These are phyloP conservation scores for Glossosoma conforme DNA, from an alignment of 1,140 invertebrate genomes.

Conservation along the genomic window DNA sequence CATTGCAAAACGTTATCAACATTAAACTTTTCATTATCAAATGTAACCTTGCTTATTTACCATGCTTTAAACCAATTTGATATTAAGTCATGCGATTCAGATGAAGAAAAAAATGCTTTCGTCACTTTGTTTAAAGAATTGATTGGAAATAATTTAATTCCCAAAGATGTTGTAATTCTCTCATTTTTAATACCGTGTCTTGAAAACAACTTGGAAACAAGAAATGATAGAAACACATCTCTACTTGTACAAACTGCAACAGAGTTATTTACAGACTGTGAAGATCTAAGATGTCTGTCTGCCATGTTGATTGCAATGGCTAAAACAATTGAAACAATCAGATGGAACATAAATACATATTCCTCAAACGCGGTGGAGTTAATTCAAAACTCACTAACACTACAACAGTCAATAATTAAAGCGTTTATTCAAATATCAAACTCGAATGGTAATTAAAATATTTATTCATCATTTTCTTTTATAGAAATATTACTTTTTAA, in stretches of 20 bases:
- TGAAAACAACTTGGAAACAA: too few species aligned
- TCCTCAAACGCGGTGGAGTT: slow-evolving; percentile 8
- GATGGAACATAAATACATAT: slow-evolving; percentile 21
- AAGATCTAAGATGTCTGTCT: slow-evolving; percentile 10
- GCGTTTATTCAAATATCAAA: too few species aligned
- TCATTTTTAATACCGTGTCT: too few species aligned
- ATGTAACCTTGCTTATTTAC: slow-evolving; percentile 12
- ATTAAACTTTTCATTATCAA: slow-evolving; percentile 1
- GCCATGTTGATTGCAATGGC: slow-evolving; percentile 15
- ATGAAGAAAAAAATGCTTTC: slow-evolving; percentile 11
- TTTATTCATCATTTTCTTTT: too few species aligned
- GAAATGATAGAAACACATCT: too few species aligned
- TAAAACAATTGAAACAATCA: slow-evolving; percentile 17
- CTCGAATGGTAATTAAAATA: too few species aligned
- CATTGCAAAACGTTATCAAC: neutral
- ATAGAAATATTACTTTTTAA: too few species aligned
- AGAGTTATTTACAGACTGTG: too few species aligned
- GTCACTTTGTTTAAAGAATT: slow-evolving; percentile 21
- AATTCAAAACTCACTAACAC: slow-evolving; percentile 7
- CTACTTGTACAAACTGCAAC: too few species aligned
- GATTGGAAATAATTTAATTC: slow-evolving; percentile 11
- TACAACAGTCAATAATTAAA: slow-evolving; percentile 10
- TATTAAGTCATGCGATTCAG: neutral
- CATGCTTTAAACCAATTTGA: slow-evolving; percentile 15
- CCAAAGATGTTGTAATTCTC: too few species aligned